Conservation (phyloP, 2,113 vertebrate genomes). For the Laterallus jamaicensis region DNA sequence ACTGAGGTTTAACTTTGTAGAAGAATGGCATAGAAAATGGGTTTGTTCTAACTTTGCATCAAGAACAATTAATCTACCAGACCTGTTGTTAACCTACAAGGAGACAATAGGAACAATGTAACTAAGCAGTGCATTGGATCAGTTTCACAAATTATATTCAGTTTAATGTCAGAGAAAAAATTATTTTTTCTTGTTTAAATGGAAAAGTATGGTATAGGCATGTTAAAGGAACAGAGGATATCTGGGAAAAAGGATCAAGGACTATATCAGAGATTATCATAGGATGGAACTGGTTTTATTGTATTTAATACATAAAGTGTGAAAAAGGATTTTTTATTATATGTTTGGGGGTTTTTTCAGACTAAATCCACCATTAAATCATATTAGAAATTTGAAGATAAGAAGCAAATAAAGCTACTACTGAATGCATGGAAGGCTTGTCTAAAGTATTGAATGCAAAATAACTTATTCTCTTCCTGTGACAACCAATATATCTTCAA, state of each 20-base stretch:
- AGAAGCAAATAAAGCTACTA: neutral
- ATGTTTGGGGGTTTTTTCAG: neutral
- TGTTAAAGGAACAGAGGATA: neutral
- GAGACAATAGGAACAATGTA: neutral
- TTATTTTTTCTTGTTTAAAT: neutral
- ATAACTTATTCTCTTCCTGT: neutral
- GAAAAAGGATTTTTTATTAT: neutral
- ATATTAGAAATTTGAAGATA: neutral
- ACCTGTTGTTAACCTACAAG: neutral
- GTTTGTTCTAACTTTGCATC: neutral
- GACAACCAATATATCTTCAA: rapidly evolving
- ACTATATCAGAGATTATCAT: neutral
- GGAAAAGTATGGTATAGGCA: neutral
- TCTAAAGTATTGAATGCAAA: neutral
- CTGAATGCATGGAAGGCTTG: neutral
- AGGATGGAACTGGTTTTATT: neutral
- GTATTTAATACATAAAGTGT: neutral
- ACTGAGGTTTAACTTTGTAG: neutral
- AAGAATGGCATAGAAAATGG: neutral
- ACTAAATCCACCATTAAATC: neutral
- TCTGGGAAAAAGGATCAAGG: neutral
- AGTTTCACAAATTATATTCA: neutral
- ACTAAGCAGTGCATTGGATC: neutral
- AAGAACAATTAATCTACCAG: neutral
- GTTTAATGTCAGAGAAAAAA: neutral